Base-by-base conservation (phyloP, 2,888 invertebrate species). In the Rotaria macrura region DNA sequence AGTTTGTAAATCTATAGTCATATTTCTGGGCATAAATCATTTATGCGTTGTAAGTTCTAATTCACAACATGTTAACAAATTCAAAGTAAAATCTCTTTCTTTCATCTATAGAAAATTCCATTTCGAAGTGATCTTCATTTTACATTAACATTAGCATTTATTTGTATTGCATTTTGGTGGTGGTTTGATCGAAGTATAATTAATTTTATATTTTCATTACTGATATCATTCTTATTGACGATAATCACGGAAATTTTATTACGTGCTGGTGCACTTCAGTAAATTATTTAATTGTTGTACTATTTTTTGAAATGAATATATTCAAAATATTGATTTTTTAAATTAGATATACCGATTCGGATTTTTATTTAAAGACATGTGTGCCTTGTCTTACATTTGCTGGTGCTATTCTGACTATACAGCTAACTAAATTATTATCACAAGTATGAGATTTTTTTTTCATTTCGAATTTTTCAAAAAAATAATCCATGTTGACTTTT, bases 191-290 rank as follows among this genome's bases (percentile, higher is more conserved):
- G 83, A 25, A 86, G 91, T 91, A 84, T 93, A 93, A 74, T 93
- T 92, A 25, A 94, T 91, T 20, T 92, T 88, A 83, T 96, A 90
- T 0, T 93, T 93, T 40, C 79, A 43, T 25, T 40, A 43, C 2
- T 79, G 43, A 12, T 79, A 9, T 79, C 79, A 43, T 43, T 79
- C n/a, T 12, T 43, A 79, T 79, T 79, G n/a, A 43, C 79, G 25
- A n/a, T 43, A 20, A 79, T 10, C 9, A 79, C 43, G 12, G 79
- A 79, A 79, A 79, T 79, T 25, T 79, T 79, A 43, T 14, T 79
- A 10, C 79, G 79, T n/a, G 3, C 79, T 79, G 79, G 79, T 14
- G 79, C 79, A 79, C n/a, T 79, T 14, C 23, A 79, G 79, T 79
- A 43, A 40, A 10, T 65, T 29, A 12, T 12, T 25, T 34, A 12